These are phyloP conservation scores for Cryptus viduatorius DNA, from an alignment of 2,888 invertebrate genomes.

Conservation along the genomic window DNA sequence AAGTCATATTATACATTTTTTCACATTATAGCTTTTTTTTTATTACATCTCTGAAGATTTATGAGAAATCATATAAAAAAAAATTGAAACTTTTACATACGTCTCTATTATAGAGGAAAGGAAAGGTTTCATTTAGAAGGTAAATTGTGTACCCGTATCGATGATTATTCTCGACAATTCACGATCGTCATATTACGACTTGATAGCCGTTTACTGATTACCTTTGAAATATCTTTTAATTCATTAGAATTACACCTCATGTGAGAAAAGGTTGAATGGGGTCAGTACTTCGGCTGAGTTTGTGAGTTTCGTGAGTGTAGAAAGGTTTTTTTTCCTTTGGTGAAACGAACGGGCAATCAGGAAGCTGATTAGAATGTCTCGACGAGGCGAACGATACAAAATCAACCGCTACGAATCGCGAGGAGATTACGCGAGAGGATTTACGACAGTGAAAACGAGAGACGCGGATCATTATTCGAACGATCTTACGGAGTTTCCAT, in stretches of 20 bases:
- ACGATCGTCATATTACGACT: background rate
- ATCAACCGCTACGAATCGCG: conserved; percentile 24
- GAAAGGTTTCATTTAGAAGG: background rate
- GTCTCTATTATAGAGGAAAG: background rate
- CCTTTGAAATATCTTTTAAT: background rate
- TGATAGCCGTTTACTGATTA: conserved; percentile 10
- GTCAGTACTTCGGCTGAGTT: background rate
- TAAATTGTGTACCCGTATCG: background rate
- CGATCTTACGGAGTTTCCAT: conserved; percentile 17
- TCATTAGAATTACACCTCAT: conserved; percentile 13
- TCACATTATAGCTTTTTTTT: too few relatives aligned
- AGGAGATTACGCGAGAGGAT: conserved; percentile 18
- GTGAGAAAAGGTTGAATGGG: conserved; percentile 21
- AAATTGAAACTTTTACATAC: background rate
- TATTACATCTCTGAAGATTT: background rate
- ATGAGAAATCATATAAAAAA: background rate
- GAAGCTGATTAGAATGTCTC: conserved; percentile 8
- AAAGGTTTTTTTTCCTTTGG: conserved; percentile 1
- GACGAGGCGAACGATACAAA: conserved; percentile 13
- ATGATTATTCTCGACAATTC: background rate
- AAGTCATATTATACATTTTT: too few relatives aligned
- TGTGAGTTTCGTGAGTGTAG: background rate
- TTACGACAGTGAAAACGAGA: conserved; percentile 30
- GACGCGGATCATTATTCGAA: background rate
- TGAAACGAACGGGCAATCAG: conserved; percentile 4